Evolutionary conservation across 2,888 invertebrate species (phyloP), one percentile per base, ranked within the genome.

Genomic region (Lochmaea crataegi): DNA sequence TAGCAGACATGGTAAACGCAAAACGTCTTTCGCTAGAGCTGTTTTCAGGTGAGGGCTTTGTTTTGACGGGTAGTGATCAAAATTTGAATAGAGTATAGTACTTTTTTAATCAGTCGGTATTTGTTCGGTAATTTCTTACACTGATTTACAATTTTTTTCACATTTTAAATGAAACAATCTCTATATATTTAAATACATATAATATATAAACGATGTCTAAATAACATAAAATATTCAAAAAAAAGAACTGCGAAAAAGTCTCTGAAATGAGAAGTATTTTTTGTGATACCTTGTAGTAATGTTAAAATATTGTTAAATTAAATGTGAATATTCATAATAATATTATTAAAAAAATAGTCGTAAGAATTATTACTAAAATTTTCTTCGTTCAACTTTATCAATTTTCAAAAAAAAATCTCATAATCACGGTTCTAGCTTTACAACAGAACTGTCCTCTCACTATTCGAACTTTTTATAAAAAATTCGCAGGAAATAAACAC

Each of bases 201-300:
- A 38, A 38, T 38, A 38, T 53, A 69, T 53, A 53, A 70, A 48
- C 70, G 57, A 72, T 76, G 68, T 75, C 73, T 74, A 76, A 77
- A 70, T 77, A 77, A 74, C 69, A 73, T 75, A 71, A 76, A 74
- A 71, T 72, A 77, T 73, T 71, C 63, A 74, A 75, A 72, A 38
- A 38, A 80, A 80, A 80, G 80, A 81, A 80, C 78, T 80, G 80
- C 76, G 76, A 78, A 80, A 78, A 80, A 80, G 79, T 81, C 80
- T 79, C 75, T 71, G 74, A 79, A 81, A 80, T 76, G 83, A 84
- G 81, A 84, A 82, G 84, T 85, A 85, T 85, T 85, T 84, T 84
- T 85, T 85, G 85, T 85, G 85, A 85, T 85, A 85, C 83, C 84
- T 84, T 84, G 82, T 77, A 83, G 82, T 83, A 82, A 84, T 79